Evolutionary conservation across 2,888 invertebrate species (phyloP).

Genomic region (Drosophila longiperda): DNA sequence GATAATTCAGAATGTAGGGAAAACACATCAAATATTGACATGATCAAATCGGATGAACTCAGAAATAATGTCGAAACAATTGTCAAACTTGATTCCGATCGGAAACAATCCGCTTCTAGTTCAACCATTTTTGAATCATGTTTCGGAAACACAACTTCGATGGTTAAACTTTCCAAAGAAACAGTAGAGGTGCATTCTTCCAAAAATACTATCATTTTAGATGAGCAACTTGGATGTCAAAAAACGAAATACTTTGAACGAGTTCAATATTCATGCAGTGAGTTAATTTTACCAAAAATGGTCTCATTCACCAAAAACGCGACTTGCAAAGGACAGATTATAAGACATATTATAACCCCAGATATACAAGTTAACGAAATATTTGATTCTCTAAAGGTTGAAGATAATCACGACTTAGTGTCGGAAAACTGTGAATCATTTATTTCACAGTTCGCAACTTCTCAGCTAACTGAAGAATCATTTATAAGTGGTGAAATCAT

Average conservation of each 20-base stretch:
- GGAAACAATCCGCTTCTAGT: not conserved
- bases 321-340: not conserved
- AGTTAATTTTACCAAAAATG: slow-evolving; percentile 24
- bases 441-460: not conserved
- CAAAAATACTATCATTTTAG: not conserved
- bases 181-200: not conserved
- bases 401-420: not conserved
- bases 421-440: not conserved
- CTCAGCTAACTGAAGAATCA: not conserved
- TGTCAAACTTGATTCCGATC: not conserved
- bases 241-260: not conserved
- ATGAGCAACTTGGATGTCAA: not conserved
- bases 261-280: slow-evolving; percentile 22
- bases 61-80: not conserved
- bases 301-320: not conserved
- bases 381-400: not conserved
- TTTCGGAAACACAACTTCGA: not conserved
- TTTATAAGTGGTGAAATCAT: not conserved
- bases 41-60: not conserved
- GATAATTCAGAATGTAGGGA: not conserved
- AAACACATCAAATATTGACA: not conserved
- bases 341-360: slow-evolving; percentile 9
- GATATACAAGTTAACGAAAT: slow-evolving; percentile 28
- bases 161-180: not conserved
- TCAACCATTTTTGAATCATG: not conserved